These are phyloP conservation scores for Standfussiana lucernea DNA, from an alignment of 2,888 invertebrate species.

Conservation along the genomic window DNA sequence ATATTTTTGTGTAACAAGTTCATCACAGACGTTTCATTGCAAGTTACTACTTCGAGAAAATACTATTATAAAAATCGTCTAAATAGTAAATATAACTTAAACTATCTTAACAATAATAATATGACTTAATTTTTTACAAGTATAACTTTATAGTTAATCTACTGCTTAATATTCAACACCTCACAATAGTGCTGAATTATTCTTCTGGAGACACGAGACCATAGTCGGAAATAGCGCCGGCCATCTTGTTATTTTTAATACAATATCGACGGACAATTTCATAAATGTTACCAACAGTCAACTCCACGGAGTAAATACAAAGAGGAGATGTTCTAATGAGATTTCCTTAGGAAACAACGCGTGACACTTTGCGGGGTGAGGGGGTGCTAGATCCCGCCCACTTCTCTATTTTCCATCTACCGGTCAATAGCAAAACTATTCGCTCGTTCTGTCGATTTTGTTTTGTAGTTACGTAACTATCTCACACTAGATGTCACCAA, in stretches of 20 bases:
- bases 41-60: slow-evolving; percentile 9
- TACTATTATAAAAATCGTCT: slow-evolving; percentile 2
- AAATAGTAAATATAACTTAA: background rate
- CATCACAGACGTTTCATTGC: slow-evolving; percentile 30
- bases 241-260: background rate
- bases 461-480: no score
- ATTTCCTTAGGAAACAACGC: no score
- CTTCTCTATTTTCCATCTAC: no score
- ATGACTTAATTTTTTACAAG: background rate
- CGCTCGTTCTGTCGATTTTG: no score
- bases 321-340: no score
- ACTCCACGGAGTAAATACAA: no score
- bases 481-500: no score
- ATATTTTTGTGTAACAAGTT: slow-evolving; percentile 8
- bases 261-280: background rate
- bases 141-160: background rate
- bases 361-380: no score
- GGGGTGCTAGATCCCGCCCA: no score
- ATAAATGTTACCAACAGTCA: background rate
- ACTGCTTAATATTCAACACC: background rate
- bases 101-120: background rate
- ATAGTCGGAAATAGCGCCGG: background rate
- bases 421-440: no score
- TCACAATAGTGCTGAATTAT: background rate
- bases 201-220: background rate